These are phyloP conservation scores for Globicephala melas DNA, from an alignment of 2,113 vertebrate genomes.

Conservation along the genomic window DNA sequence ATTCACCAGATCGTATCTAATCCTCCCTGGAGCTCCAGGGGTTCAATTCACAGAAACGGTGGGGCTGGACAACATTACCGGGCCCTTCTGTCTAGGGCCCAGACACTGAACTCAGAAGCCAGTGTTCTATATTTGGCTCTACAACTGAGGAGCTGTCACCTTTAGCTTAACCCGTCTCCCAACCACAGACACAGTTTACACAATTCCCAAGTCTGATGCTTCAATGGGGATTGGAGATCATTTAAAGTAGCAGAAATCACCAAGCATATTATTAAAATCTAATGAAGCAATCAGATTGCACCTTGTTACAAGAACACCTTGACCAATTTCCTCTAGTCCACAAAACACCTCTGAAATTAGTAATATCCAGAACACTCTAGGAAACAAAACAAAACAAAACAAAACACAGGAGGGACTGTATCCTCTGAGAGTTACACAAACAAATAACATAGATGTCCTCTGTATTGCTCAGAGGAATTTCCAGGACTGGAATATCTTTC, in stretches of 20 bases:
- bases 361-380: background rate
- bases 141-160: background rate
- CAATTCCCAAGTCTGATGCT: background rate
- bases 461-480: background rate
- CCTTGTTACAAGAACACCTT: slow-evolving; percentile 23
- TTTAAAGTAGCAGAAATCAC: slow-evolving; percentile 32
- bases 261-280: slow-evolving; percentile 40
- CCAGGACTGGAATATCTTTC: background rate
- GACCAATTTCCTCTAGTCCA: background rate
- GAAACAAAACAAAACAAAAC: background rate
- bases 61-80: background rate
- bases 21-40: background rate
- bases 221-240: background rate
- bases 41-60: background rate
- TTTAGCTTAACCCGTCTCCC: background rate
- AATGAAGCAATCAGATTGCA: slow-evolving; percentile 28
- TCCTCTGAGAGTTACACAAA: background rate
- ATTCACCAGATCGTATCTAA: slow-evolving; percentile 39
- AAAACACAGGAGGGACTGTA: background rate
- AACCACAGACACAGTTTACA: background rate
- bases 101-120: background rate
- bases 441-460: background rate
- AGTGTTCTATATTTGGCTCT: slow-evolving; percentile 39
- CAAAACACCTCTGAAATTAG: slow-evolving; percentile 27
- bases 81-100: background rate